Evolutionary conservation across 2,888 invertebrate species (phyloP).

Genomic region (Orchesella flavescens): DNA sequence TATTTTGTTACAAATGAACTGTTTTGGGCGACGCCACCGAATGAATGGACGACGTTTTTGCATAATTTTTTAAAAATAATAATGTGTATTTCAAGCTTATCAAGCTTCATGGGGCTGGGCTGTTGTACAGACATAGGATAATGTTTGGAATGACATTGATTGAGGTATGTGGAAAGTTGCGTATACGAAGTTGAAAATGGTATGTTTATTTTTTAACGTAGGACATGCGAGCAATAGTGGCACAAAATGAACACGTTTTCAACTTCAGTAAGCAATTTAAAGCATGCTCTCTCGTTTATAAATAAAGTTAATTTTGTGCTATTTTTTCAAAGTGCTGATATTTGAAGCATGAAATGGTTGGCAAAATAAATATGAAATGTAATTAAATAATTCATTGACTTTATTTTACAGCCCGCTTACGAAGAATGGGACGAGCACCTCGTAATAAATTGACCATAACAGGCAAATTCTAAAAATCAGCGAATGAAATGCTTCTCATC

Average conservation of each 20-base stretch:
- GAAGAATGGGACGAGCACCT: constrained; percentile 85
- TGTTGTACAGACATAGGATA: constrained; percentile 6
- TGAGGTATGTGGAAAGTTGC: constrained; percentile 19
- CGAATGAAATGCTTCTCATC: constrained; percentile 25
- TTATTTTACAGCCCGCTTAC: constrained; percentile 81
- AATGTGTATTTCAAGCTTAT: constrained; percentile 11
- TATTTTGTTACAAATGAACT: constrained; percentile 25
- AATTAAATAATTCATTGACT: constrained; percentile 75
- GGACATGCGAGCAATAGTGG: too few species aligned
- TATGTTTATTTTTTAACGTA: too few species aligned
- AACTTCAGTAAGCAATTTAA: not conserved
- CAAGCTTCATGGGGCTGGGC: constrained; percentile 28
- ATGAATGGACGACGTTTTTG: not conserved
- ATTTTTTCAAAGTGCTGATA: too few species aligned
- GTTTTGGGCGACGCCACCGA: constrained; percentile 37
- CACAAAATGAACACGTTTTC: too few species aligned
- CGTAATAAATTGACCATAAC: constrained; percentile 77
- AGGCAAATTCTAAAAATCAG: constrained; percentile 43
- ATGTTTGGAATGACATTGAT: constrained; percentile 38
- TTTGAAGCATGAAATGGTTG: too few species aligned
- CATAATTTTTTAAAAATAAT: constrained; percentile 26
- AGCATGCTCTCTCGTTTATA: not conserved
- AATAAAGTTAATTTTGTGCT: too few species aligned
- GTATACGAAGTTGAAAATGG: not conserved
- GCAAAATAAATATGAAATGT: too few species aligned